Conservation (phyloP, 2,113 vertebrate species). For the Stigmatopora nigra region DNA sequence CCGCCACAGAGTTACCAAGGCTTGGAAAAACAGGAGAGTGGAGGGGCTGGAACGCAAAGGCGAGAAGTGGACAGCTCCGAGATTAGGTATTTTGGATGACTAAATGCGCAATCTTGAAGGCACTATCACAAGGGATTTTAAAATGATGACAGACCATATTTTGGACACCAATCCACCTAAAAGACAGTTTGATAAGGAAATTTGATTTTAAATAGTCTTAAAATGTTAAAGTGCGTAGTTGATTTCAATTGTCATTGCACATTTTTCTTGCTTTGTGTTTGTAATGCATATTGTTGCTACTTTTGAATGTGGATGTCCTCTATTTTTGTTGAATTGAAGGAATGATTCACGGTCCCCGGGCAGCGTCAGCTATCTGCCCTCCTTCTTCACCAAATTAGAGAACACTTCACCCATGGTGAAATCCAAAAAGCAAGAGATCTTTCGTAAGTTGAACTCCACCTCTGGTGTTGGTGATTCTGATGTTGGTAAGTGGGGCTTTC, state of each 20-base stretch:
- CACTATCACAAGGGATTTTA: too few relatives aligned
- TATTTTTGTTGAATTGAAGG: constrained; percentile 66
- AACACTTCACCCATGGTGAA: constrained; percentile 95
- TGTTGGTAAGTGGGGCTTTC: constrained; percentile 83
- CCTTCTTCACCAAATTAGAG: constrained; percentile 97
- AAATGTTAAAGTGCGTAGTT: too few relatives aligned
- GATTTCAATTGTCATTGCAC: too few relatives aligned
- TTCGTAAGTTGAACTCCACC: constrained; percentile 97
- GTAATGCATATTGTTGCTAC: not conserved
- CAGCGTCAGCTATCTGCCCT: constrained; percentile 85
- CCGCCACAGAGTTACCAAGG: constrained; percentile 83
- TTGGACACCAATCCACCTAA: too few relatives aligned
- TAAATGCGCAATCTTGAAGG: not conserved
- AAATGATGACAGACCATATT: too few relatives aligned
- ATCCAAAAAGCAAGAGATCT: constrained; percentile 99
- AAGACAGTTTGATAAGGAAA: too few relatives aligned
- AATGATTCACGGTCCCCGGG: constrained; percentile 91
- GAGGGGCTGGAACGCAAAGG: constrained; percentile 77
- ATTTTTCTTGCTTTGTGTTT: too few relatives aligned
- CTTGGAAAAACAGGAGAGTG: constrained; percentile 83
- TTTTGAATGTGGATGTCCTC: constrained; percentile 19
- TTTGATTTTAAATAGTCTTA: too few relatives aligned
- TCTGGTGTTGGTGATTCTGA: constrained; percentile 93
- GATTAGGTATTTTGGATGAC: constrained; percentile 75
- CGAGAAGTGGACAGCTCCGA: constrained; percentile 78